Evolutionary conservation across 1,140 invertebrate genomes (phyloP).

Genomic region (Littorina saxatilis): DNA sequence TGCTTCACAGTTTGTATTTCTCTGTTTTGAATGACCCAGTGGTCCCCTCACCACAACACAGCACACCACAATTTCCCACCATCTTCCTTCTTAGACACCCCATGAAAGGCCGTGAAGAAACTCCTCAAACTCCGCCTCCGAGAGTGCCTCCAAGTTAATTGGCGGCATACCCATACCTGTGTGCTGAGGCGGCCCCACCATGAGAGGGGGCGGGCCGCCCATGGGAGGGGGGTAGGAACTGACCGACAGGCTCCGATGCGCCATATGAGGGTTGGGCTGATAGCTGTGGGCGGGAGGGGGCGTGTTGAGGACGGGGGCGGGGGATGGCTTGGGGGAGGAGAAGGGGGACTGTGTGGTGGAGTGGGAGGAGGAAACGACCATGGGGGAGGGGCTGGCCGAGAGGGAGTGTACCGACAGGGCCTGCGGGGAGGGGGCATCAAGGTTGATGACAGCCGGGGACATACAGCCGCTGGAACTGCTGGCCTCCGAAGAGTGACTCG

Average conservation of each 20-base stretch:
- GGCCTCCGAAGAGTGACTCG: constrained; percentile 38
- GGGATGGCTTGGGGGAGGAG: constrained; percentile 47
- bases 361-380: constrained; percentile 35
- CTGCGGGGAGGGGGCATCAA: constrained; percentile 64
- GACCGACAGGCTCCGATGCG: constrained; percentile 45
- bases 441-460: constrained; percentile 66
- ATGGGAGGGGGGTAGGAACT: constrained; percentile 36
- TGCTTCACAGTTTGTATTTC: background rate
- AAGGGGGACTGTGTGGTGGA: constrained; percentile 56
- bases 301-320: constrained; percentile 44
- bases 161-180: constrained; percentile 40
- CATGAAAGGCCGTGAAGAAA: constrained; percentile 66
- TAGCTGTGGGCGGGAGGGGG: constrained; percentile 51
- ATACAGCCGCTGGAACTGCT: constrained; percentile 52
- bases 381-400: constrained; percentile 32
- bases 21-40: background rate
- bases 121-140: constrained; percentile 68
- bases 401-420: constrained; percentile 55
- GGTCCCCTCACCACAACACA: background rate
- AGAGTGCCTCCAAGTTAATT: constrained; percentile 53
- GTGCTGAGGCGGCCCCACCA: constrained; percentile 26
- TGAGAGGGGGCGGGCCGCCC: constrained; percentile 30
- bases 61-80: too few species aligned
- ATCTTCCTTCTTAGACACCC: constrained; percentile 49
- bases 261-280: constrained; percentile 42